These are phyloP conservation scores for Dolichoris vasculosae DNA, from an alignment of 1,140 invertebrate species.

Conservation along the genomic window DNA sequence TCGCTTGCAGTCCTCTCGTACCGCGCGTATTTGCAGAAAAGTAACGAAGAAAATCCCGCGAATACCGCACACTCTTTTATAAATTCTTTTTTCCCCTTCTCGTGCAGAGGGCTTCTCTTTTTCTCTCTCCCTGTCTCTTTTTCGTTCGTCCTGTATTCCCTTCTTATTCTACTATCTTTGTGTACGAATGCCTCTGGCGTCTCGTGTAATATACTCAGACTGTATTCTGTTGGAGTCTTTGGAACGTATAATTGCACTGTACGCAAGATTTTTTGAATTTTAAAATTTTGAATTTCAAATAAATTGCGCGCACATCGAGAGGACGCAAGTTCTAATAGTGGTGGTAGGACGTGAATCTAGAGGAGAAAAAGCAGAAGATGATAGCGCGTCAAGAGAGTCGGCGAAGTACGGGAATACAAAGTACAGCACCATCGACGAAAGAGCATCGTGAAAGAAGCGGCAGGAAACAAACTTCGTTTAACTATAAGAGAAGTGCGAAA, in stretches of 20 bases:
- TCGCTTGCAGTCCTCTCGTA: not conserved
- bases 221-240: not conserved
- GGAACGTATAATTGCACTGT: not conserved
- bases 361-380: not conserved
- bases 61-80: constrained; percentile 35
- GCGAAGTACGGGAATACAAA: not conserved
- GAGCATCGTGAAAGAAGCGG: not conserved
- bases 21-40: constrained; percentile 19
- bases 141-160: not conserved
- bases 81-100: constrained; percentile 28
- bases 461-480: not conserved
- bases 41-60: constrained; percentile 40
- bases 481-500: constrained; percentile 55
- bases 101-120: not conserved
- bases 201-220: constrained; percentile 46
- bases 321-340: not conserved
- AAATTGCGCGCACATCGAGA: not conserved
- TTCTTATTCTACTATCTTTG: not conserved
- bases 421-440: not conserved
- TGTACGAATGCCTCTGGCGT: constrained; percentile 30
- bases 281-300: constrained; percentile 43
- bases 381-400: too few species aligned
- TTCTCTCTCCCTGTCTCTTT: not conserved
- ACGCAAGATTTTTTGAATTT: not conserved
- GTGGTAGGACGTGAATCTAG: not conserved